Percentiles rank a stretch among this genome's conserved stretches.
Evolutionary conservation across 2,797 vertebrate genomes (phyloP).

Genomic region (Coregonus ussuriensis): DNA sequence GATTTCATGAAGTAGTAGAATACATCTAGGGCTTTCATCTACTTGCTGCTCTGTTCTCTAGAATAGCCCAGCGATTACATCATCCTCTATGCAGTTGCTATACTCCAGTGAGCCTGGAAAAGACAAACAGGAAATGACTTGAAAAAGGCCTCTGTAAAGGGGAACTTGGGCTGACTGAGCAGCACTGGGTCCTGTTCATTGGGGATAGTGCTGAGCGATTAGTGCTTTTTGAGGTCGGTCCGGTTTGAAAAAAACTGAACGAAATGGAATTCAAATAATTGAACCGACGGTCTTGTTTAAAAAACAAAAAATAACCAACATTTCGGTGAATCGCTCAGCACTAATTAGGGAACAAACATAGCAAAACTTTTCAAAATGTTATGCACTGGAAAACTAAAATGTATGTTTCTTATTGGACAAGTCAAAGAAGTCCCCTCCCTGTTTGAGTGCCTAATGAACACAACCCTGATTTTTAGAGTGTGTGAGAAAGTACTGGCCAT

Average conservation of each 20-base stretch:
- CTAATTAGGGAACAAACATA: background rate
- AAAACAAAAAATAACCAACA: too few relatives aligned
- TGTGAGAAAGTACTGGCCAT: background rate
- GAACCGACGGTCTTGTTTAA: too few relatives aligned
- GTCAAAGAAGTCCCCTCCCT: too few relatives aligned
- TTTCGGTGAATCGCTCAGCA: too few relatives aligned
- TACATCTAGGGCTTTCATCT: too few relatives aligned
- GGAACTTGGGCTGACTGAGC: slow-evolving; percentile 36
- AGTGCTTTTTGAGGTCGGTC: too few relatives aligned
- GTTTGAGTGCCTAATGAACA: background rate
- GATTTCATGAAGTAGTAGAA: too few relatives aligned
- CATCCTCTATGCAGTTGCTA: background rate
- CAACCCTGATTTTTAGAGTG: background rate
- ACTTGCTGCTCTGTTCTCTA: background rate
- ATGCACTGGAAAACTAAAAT: too few relatives aligned
- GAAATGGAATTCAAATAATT: too few relatives aligned
- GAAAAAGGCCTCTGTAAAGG: slow-evolving; percentile 39
- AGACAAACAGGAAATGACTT: slow-evolving; percentile 72
- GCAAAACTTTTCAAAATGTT: background rate
- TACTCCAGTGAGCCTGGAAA: slow-evolving; percentile 36
- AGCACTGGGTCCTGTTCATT: background rate
- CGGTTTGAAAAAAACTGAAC: too few relatives aligned
- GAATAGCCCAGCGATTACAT: background rate
- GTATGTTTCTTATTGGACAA: too few relatives aligned
- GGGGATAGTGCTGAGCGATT: too few relatives aligned